phyloP scores from a whole-genome alignment of 2,888 invertebrate genomes.

The Aspidiotus rigidus region DNA sequence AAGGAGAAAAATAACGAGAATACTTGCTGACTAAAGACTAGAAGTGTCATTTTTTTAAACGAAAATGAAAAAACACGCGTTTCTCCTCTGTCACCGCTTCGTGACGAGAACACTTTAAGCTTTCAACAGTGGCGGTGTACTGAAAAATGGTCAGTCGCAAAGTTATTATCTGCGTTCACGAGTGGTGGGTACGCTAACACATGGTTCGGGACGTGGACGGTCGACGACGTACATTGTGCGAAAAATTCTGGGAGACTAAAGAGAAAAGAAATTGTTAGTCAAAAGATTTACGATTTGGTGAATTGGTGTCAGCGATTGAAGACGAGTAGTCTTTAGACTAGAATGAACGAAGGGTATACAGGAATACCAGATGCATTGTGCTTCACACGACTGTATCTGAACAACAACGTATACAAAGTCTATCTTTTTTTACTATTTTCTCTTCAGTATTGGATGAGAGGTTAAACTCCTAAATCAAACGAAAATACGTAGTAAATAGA shows the following conservation, averaged over 20 bases:
- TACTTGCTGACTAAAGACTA: too few relatives aligned
- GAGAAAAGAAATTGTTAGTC: background rate
- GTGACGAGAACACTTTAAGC: too few relatives aligned
- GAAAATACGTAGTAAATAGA: background rate
- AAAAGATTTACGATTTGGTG: background rate
- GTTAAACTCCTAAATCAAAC: constrained; percentile 4
- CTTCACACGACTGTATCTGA: too few relatives aligned
- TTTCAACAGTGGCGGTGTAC: background rate
- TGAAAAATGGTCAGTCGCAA: constrained; percentile 30
- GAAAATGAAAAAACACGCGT: too few relatives aligned
- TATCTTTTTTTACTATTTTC: background rate
- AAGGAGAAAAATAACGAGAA: too few relatives aligned
- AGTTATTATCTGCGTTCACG: constrained; percentile 26
- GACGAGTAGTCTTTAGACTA: background rate
- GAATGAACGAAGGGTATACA: background rate
- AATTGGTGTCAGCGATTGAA: background rate
- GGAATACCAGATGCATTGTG: background rate
- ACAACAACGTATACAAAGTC: too few relatives aligned
- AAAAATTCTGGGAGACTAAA: background rate
- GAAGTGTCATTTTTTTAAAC: too few relatives aligned
- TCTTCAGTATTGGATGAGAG: background rate
- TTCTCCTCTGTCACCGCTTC: too few relatives aligned
- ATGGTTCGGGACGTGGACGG: background rate
- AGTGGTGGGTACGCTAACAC: background rate
- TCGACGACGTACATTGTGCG: background rate